Evolutionary conservation across 2,113 vertebrate species (phyloP).

Genomic region (Cheirogaleus medius): DNA sequence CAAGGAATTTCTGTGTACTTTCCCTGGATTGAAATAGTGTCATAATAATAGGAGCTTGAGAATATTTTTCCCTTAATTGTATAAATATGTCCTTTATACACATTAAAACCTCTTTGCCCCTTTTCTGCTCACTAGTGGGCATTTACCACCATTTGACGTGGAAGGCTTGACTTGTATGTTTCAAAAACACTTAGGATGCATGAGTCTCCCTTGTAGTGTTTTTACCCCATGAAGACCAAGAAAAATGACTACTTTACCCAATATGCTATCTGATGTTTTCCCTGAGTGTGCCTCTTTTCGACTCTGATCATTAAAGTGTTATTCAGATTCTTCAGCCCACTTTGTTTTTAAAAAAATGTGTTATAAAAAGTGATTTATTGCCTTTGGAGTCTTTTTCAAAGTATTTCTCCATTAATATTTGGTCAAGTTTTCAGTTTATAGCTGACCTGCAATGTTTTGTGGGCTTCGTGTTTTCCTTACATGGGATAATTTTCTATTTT

Average conservation of each 20-base stretch:
- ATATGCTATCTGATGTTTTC: constrained; percentile 30
- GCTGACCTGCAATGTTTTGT: constrained; percentile 43
- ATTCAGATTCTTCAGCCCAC: neutral
- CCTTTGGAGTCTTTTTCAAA: constrained; percentile 57
- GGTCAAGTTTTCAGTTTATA: constrained; percentile 51
- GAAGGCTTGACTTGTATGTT: neutral
- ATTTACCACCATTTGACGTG: neutral
- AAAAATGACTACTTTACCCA: constrained; percentile 43
- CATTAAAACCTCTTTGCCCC: neutral
- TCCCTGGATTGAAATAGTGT: neutral
- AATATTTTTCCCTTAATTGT: neutral
- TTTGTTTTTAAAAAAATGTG: neutral
- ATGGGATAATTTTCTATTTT: constrained; percentile 54
- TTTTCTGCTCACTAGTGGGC: neutral
- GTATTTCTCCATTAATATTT: constrained; percentile 53
- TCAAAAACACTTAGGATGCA: neutral
- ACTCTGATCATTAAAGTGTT: constrained; percentile 41
- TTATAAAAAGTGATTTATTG: constrained; percentile 59
- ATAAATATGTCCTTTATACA: neutral
- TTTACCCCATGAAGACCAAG: neutral
- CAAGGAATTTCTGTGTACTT: neutral
- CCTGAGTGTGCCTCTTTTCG: neutral
- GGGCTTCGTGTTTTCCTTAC: constrained; percentile 33
- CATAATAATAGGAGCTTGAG: neutral
- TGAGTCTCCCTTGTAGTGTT: neutral